Base-by-base conservation (phyloP, 2,113 vertebrate genomes). In the Siniperca knerii region DNA sequence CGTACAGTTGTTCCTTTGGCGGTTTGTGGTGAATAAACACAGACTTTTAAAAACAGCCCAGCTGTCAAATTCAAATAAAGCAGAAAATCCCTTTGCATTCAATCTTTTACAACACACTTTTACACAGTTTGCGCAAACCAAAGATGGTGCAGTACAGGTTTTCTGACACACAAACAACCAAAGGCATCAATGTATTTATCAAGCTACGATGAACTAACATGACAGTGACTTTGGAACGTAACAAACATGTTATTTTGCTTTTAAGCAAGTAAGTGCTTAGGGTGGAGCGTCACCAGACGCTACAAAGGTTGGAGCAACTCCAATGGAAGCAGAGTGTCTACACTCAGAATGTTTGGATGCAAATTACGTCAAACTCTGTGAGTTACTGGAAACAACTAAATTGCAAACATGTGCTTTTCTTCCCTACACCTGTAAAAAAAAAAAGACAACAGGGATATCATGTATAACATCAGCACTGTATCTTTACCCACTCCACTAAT, bases 321-420 rank as follows among this genome's bases (percentile, higher is more conserved):
- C 60, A 52, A n/a, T 18, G 21, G 13, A 76, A 25, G 33, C 40
- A 9, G 21, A 20, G 37, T 0, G 11, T 35, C 42, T 11, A 23
- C 0, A 58, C 11, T 48, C 3, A 23, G 40, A 48, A 58, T 40
- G 15, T 50, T 52, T 62, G 6, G 42, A 37, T 62, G n/a, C 9
- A 71, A 37, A 37, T 20, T 4, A 46, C 11, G 20, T 78, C 72
- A 18, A 57, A 15, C 11, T 46, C 0, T 15, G 13, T 15, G 40
- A 58, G 16, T 35, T 68, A 57, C n/a, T 78, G 52, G 20, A 78
- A 78, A 50, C 54, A 79, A 12, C 5, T 21, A 1, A 62, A 79
- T 42, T 68, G 20, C 8, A 10, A 66, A 21, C 23, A 44, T 42
- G 12, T 37, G 50, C 11, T 42, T 52, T 66, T 11, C 23, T n/a